Evolutionary conservation across 2,888 invertebrate species (phyloP).

Genomic region (Coremacera marginata): DNA sequence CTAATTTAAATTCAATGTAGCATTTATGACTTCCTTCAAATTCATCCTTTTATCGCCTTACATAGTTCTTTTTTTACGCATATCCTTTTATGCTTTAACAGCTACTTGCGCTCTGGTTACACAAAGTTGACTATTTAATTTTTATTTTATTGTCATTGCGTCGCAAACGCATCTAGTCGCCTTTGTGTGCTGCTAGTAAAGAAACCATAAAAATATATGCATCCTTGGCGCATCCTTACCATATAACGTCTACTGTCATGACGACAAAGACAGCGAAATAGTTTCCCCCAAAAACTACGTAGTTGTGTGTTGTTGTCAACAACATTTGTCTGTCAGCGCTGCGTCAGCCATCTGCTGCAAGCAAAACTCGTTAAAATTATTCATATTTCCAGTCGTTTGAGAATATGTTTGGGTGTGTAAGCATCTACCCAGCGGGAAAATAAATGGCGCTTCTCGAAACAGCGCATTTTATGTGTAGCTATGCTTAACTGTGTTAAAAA

Average conservation of each 20-base stretch:
- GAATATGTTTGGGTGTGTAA: background rate
- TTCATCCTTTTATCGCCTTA: too few species aligned
- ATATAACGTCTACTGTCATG: background rate
- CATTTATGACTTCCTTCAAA: background rate
- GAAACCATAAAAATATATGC: background rate
- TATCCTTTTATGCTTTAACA: too few species aligned
- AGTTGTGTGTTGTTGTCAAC: background rate
- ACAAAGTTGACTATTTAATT: background rate
- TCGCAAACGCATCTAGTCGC: background rate
- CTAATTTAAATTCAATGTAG: conserved; percentile 14
- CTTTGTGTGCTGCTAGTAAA: background rate
- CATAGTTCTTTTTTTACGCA: too few species aligned
- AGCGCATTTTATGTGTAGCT: too few species aligned
- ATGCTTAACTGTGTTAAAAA: too few species aligned
- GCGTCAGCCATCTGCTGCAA: conserved; percentile 17
- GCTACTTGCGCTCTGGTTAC: too few species aligned
- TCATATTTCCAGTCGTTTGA: background rate
- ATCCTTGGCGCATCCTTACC: background rate
- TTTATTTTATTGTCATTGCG: conserved; percentile 1
- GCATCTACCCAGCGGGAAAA: too few species aligned
- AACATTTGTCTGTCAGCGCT: conserved; percentile 18
- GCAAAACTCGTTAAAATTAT: background rate
- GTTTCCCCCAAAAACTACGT: background rate
- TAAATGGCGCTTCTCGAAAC: too few species aligned
- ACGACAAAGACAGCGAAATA: background rate